These are phyloP conservation scores for Eidolon dupreanum DNA, from an alignment of 2,797 vertebrate genomes.

Conservation along the genomic window DNA sequence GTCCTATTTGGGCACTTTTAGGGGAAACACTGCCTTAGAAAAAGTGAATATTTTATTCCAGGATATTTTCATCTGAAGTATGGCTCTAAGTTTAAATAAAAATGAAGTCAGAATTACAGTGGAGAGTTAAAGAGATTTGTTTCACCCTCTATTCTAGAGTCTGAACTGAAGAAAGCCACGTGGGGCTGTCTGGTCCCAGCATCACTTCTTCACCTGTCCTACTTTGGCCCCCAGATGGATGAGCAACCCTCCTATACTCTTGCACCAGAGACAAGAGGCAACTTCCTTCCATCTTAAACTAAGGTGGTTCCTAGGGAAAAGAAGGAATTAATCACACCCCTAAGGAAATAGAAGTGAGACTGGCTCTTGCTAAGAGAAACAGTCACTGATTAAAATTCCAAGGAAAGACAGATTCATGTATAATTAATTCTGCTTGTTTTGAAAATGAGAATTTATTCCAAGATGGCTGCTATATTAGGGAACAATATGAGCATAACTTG, in stretches of 20 bases:
- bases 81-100: slow-evolving; percentile 10
- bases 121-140: not conserved
- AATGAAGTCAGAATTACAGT: not conserved
- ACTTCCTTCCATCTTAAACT: not conserved
- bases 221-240: not conserved
- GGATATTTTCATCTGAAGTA: slow-evolving; percentile 42
- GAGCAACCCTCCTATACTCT: not conserved
- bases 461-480: not conserved
- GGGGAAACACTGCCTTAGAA: not conserved
- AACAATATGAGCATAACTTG: not conserved
- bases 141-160: not conserved
- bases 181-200: not conserved
- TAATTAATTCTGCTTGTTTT: not conserved
- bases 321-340: not conserved
- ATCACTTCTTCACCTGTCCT: not conserved
- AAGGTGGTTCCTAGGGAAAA: not conserved
- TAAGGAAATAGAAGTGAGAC: not conserved
- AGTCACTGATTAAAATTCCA: slow-evolving; percentile 21
- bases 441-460: not conserved
- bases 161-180: not conserved
- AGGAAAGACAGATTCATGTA: not conserved
- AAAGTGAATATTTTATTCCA: slow-evolving; percentile 21
- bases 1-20: not conserved
- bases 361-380: not conserved
- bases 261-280: not conserved